phyloP scores from a whole-genome alignment of 2,113 vertebrate genomes.

The Mesocricetus auratus region DNA sequence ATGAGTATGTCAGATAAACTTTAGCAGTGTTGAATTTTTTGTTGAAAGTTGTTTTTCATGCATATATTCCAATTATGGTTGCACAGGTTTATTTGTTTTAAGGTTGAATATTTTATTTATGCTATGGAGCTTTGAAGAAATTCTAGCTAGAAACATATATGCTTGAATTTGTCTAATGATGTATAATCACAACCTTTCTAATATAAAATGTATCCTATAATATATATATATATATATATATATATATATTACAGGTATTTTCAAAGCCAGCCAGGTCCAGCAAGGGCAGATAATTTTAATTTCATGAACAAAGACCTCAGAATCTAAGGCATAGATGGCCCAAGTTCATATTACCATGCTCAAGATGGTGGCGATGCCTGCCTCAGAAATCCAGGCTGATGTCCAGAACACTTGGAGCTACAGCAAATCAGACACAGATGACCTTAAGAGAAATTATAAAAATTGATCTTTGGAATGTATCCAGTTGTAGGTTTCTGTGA shows the following conservation, averaged over 20 bases:
- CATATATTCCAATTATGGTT: neutral
- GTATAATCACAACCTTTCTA: constrained; percentile 14
- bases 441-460: constrained; percentile 1
- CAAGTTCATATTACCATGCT: neutral
- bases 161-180: constrained; percentile 31
- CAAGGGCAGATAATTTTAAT: constrained; percentile 22
- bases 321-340: neutral
- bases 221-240: too few relatives aligned
- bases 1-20: constrained; percentile 28
- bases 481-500: neutral
- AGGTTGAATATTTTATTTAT: neutral
- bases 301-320: neutral
- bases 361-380: neutral
- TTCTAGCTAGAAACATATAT: neutral
- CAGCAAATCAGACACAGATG: neutral
- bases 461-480: neutral
- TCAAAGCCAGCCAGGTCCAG: neutral
- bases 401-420: neutral
- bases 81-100: neutral
- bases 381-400: neutral
- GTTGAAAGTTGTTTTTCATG: neutral
- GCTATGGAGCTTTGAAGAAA: neutral
- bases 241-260: constrained; percentile 16
- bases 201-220: neutral
- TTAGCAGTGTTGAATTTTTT: neutral